phyloP scores from a whole-genome alignment of 2,797 vertebrate genomes.

The Catharus ustulatus region DNA sequence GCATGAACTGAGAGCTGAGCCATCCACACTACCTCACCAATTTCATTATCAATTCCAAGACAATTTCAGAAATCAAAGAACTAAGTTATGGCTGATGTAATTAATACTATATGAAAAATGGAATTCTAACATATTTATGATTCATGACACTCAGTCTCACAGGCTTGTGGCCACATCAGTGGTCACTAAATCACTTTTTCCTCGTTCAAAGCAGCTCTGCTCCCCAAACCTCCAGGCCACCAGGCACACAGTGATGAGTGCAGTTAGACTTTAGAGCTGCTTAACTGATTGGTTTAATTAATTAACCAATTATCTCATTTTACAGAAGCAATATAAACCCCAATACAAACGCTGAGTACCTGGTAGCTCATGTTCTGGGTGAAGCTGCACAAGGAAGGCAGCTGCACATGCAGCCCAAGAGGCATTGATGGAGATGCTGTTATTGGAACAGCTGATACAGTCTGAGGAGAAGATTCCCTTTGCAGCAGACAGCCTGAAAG shows the following conservation, averaged over 20 bases:
- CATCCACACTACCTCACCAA: not conserved
- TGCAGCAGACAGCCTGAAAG: not conserved
- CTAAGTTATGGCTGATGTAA: not conserved
- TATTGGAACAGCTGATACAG: not conserved
- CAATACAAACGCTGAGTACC: not conserved
- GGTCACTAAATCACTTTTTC: not conserved
- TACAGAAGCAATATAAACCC: not conserved
- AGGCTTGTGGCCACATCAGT: rapidly evolving
- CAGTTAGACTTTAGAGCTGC: not conserved
- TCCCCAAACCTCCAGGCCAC: not conserved
- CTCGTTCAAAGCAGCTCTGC: not conserved
- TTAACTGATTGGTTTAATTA: not conserved
- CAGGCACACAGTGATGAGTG: rapidly evolving
- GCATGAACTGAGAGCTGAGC: not conserved
- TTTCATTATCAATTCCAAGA: not conserved
- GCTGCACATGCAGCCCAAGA: not conserved
- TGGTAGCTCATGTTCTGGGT: not conserved
- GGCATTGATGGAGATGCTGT: not conserved
- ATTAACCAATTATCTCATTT: not conserved
- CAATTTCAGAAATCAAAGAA: not conserved
- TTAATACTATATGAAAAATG: not conserved
- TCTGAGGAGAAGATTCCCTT: not conserved
- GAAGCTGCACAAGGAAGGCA: not conserved
- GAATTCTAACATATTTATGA: not conserved
- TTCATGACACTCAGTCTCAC: rapidly evolving